phyloP scores from a whole-genome alignment of 64 coral and sea anemone species.

The Montipora foliosa region DNA sequence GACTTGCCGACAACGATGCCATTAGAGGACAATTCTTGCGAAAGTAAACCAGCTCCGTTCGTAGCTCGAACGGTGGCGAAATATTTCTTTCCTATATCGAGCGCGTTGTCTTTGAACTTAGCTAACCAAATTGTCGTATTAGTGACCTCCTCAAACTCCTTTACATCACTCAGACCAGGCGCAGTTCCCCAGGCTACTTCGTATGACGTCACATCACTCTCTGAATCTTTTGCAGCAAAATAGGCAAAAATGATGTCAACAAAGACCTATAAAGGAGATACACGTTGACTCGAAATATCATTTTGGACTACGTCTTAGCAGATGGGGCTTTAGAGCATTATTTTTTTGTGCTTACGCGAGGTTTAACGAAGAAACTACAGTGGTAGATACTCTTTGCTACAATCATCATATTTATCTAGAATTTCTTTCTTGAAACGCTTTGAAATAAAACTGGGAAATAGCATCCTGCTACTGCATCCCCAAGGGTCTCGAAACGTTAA shows the following conservation, averaged over 20 bases:
- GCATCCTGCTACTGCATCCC: too few species aligned
- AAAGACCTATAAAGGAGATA: conserved; percentile 73
- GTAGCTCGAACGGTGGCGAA: conserved; percentile 71
- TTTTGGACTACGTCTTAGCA: neutral
- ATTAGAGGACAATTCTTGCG: conserved; percentile 54
- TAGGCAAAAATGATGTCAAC: conserved; percentile 93
- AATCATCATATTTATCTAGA: too few species aligned
- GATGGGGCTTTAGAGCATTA: too few species aligned
- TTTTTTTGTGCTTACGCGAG: too few species aligned
- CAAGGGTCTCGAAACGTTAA: too few species aligned
- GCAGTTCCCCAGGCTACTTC: conserved; percentile 80
- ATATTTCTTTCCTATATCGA: conserved; percentile 48
- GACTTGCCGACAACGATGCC: conserved; percentile 81
- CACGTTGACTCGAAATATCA: neutral
- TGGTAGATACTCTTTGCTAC: too few species aligned
- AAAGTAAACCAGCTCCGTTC: conserved; percentile 71
- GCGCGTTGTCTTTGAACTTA: conserved; percentile 56
- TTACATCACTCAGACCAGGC: conserved; percentile 45
- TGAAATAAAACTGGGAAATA: too few species aligned
- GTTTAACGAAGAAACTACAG: too few species aligned
- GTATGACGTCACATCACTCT: conserved; percentile 76
- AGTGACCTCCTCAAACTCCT: conserved; percentile 68
- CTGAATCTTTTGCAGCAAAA: conserved; percentile 61
- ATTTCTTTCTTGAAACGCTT: too few species aligned
- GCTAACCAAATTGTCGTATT: conserved; percentile 80